Base-by-base conservation (phyloP, 2,888 invertebrate genomes). In the Lypha dubia region DNA sequence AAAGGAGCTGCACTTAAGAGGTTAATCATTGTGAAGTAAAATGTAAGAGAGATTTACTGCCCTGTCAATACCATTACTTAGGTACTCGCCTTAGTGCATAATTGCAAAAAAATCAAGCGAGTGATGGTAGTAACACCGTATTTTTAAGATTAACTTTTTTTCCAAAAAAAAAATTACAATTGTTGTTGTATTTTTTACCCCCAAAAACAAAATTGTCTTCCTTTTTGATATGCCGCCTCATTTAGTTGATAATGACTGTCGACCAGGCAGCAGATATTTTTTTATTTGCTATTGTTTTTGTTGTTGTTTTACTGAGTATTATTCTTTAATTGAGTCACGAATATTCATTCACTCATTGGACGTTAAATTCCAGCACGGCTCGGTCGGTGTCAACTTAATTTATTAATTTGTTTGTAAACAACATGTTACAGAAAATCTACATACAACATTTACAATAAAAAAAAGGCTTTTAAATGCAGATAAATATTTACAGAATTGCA, bases 331-430 rank as follows among this genome's bases (percentile, higher is more conserved):
- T 80, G 53, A 80, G 80, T 84, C 84, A 84, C 84, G 84, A 84
- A 80, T 80, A 73, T 80, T 71, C 74, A 73, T 80, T 71, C 74
- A 83, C 38, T 76, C 62, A 73, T 58, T 84, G 41, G 32, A 73
- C 53, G n/a, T n/a, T n/a, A n/a, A n/a, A 84, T 84, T 84, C 84
- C 80, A 77, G 62, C 80, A 84, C 76, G 84, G 80, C 41, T 71
- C 68, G 62, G 70, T 71, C 68, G 62, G 70, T 84, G 79, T 84
- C 80, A 80, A 76, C 73, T 84, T 77, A 80, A 80, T 77, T 83
- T 80, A 80, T 84, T 77, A 77, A 80, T 80, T 80, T 77, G 56
- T 56, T 84, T 73, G 49, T 38, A 41, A 7, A 79, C 67, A 76
- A 79, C 63, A 73, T 73, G 22, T 65, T 51, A 51, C 58, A 68